These are phyloP conservation scores for Rhizoglyphus robini DNA, from an alignment of 1,140 invertebrate genomes.

Conservation along the genomic window DNA sequence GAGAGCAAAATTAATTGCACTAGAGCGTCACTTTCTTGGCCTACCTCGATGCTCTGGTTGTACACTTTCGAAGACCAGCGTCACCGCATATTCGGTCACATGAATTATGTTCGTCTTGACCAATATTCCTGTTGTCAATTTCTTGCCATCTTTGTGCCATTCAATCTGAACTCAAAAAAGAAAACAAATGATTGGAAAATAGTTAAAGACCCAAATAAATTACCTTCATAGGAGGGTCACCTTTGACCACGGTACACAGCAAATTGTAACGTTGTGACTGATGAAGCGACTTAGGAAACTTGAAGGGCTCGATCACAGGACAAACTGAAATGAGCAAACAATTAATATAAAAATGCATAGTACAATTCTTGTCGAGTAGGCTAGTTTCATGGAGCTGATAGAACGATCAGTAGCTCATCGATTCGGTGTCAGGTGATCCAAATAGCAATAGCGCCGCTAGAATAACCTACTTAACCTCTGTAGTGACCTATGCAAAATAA, in stretches of 20 bases:
- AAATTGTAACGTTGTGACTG: slow-evolving; percentile 70
- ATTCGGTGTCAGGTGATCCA: no score
- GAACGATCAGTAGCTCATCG: no score
- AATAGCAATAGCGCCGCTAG: no score
- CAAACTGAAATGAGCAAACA: slow-evolving; percentile 23
- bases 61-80: slow-evolving; percentile 27
- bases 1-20: background rate
- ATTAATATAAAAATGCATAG: background rate
- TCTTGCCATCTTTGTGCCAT: slow-evolving; percentile 32
- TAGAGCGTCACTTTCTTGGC: background rate
- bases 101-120: slow-evolving; percentile 20
- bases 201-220: background rate
- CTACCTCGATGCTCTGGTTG: slow-evolving; percentile 45
- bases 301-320: slow-evolving; percentile 34
- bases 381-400: no score
- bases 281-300: slow-evolving; percentile 51
- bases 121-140: slow-evolving; percentile 31
- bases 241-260: slow-evolving; percentile 66
- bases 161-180: slow-evolving; percentile 20
- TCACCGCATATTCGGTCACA: slow-evolving; percentile 27
- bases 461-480: no score
- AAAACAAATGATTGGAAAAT: background rate
- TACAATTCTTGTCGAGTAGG: no score
- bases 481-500: no score
- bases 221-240: slow-evolving; percentile 52